Evolutionary conservation across 2,888 invertebrate species (phyloP), one percentile per base, ranked within the genome.

Genomic region (Pherbina coryleti): DNA sequence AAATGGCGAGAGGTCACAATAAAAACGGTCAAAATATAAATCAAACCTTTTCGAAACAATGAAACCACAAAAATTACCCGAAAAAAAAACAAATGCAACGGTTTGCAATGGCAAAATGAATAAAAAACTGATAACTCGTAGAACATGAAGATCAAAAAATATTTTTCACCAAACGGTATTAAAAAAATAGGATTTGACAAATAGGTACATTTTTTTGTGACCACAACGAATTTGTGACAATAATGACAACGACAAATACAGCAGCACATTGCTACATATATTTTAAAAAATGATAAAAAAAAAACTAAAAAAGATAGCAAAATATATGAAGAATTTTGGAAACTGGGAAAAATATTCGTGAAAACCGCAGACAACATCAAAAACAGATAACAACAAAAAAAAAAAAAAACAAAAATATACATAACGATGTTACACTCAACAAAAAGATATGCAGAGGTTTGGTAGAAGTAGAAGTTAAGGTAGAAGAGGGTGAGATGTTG

Each of bases 221-320:
- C 70, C 70, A 55, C 70, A 55, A 71, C 55, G 70, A 71, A 71
- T 71, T 71, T n/a, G 17, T 9, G 17, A 69, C 69, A 69, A 69
- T 28, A 7, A 69, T 49, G 25, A 49, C 11, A 8, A 49, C 22
- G 7, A 69, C 57, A 60, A n/a, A n/a, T n/a, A 8, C 57, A 60
- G 28, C 57, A 60, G 28, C 19, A 25, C 8, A 60, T 28, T 28
- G 19, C 8, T 8, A 17, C 1, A 49, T 17, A 19, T 11, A 25
- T 14, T n/a, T n/a, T 17, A 28, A 5, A 64, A 34, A 64, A 64
- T n/a, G 34, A 64, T 14, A 17, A 34, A 3, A n/a, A 7, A 37
- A 44, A n/a, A 25, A 14, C 2, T 9, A n/a, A 64, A 19, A 55
- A 19, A 53, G 17, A 53, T 53, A 53, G 22, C 5, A 34, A 11